These are phyloP conservation scores for Chrysopa pallens DNA, from an alignment of 1,140 invertebrate species.

Conservation along the genomic window DNA sequence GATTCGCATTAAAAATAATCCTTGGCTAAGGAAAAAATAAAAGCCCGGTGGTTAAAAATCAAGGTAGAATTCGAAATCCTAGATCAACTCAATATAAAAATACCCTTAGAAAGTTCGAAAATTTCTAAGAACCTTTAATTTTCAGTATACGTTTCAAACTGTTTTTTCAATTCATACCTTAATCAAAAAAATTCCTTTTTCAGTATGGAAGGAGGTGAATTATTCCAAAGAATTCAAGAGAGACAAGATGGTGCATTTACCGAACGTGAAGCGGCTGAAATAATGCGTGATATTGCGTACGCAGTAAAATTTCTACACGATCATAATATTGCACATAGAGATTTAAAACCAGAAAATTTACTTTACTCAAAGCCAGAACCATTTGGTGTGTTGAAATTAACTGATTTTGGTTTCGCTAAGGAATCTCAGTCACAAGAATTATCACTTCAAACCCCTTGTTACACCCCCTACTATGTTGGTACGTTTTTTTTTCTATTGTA, in stretches of 20 bases:
- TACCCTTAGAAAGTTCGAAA: no score
- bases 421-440: constrained; percentile 73
- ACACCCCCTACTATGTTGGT: constrained; percentile 97
- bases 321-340: constrained; percentile 90
- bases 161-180: no score
- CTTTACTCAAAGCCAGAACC: constrained; percentile 54
- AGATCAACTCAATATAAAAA: no score
- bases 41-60: no score
- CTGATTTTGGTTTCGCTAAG: constrained; percentile 99
- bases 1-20: no score
- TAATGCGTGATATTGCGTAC: constrained; percentile 90
- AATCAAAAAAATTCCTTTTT: no score
- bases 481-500: constrained; percentile 17
- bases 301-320: constrained; percentile 92
- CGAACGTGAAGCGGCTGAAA: constrained; percentile 81
- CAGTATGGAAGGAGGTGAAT: constrained; percentile 91
- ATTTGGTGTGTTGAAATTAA: constrained; percentile 77
- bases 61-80: no score
- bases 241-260: constrained; percentile 85
- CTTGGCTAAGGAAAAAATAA: no score
- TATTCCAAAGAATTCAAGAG: constrained; percentile 93
- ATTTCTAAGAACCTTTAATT: no score
- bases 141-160: no score
- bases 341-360: constrained; percentile 88
- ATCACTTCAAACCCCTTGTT: constrained; percentile 90